These are phyloP conservation scores for Procavia capensis DNA, from an alignment of 2,113 vertebrate genomes.

Conservation along the genomic window DNA sequence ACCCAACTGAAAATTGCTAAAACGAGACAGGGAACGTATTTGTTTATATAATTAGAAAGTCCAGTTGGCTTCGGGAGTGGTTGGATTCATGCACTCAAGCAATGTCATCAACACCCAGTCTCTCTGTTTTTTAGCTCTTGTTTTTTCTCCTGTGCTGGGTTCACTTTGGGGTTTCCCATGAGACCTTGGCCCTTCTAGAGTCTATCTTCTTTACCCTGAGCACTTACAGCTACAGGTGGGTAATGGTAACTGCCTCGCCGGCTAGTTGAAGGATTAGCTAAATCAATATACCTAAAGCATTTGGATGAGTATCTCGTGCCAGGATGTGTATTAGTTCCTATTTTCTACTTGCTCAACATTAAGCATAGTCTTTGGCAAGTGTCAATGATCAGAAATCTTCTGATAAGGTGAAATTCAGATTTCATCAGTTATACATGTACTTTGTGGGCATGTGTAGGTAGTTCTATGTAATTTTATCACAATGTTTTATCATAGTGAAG, in stretches of 20 bases:
- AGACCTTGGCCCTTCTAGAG: background rate
- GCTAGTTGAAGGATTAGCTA: background rate
- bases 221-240: background rate
- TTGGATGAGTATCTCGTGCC: background rate
- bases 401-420: background rate
- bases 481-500: background rate
- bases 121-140: background rate
- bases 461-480: background rate
- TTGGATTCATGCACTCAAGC: background rate
- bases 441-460: background rate
- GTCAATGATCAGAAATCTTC: background rate
- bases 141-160: background rate
- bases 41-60: background rate
- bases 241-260: background rate
- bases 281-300: background rate
- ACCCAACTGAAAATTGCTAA: background rate
- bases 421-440: background rate
- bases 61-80: background rate
- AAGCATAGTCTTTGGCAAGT: background rate
- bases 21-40: background rate
- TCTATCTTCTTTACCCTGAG: background rate
- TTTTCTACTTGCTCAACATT: background rate
- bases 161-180: background rate
- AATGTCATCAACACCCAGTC: background rate
- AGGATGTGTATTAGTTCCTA: background rate